These are phyloP conservation scores for Epiperipatus broadwayi DNA, from an alignment of 2,888 invertebrate genomes.

Conservation along the genomic window DNA sequence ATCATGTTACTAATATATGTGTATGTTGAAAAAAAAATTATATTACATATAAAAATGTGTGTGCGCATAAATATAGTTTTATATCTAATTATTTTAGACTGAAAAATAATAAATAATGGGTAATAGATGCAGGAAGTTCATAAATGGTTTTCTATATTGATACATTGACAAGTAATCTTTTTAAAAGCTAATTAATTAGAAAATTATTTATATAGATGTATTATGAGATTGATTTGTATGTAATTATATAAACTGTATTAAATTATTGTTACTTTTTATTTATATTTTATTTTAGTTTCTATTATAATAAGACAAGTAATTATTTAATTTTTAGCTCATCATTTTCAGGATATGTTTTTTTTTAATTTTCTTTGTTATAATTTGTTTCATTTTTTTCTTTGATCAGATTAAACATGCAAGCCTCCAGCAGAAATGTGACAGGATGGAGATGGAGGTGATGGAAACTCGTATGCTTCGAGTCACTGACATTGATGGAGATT, in stretches of 20 bases:
- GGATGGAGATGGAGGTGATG: conserved; percentile 63
- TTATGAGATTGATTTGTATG: no score
- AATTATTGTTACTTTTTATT: neutral
- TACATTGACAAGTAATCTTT: no score
- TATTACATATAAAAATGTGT: no score
- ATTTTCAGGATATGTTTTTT: conserved; percentile 6
- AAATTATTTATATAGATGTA: no score
- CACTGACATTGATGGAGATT: conserved; percentile 46
- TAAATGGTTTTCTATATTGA: no score
- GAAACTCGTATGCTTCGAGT: conserved; percentile 45
- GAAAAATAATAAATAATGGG: no score
- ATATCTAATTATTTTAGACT: no score
- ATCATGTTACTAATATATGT: no score
- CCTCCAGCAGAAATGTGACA: conserved; percentile 37
- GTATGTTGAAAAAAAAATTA: no score
- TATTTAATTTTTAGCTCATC: conserved; percentile 3
- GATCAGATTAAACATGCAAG: conserved; percentile 22
- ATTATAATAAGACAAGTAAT: conserved; percentile 15
- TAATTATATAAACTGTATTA: neutral
- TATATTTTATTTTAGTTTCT: neutral
- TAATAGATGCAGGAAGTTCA: no score
- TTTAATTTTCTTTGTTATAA: conserved; percentile 6
- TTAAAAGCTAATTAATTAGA: no score
- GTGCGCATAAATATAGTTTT: no score
- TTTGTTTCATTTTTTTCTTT: conserved; percentile 9